phyloP scores from a whole-genome alignment of 2,113 vertebrate species.

The Anguilla rostrata region DNA sequence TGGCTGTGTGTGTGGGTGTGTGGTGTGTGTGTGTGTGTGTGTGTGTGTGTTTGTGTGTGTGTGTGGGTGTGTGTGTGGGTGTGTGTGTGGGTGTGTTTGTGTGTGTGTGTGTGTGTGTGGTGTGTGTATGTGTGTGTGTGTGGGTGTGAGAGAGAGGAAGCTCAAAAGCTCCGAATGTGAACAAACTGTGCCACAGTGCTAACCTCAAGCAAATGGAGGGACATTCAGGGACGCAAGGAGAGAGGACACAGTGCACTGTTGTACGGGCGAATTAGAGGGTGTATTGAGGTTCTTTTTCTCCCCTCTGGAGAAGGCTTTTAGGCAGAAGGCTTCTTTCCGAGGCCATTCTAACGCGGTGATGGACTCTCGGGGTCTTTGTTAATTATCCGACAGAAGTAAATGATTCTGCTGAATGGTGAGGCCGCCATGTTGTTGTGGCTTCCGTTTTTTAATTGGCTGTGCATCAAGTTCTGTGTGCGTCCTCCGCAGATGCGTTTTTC shows the following conservation, averaged over 20 bases:
- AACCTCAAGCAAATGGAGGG: conserved; percentile 23
- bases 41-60: neutral
- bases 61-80: too few relatives aligned
- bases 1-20: too few relatives aligned
- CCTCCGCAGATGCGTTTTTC: conserved; percentile 75
- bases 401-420: conserved; percentile 80
- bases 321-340: conserved; percentile 64
- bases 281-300: conserved; percentile 15
- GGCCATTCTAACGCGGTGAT: conserved; percentile 81
- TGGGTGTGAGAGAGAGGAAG: too few relatives aligned
- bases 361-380: conserved; percentile 87
- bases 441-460: conserved; percentile 80
- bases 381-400: conserved; percentile 77
- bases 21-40: conserved; percentile 20
- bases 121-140: too few relatives aligned
- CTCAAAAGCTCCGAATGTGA: conserved; percentile 38
- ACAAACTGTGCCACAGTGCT: conserved; percentile 47
- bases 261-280: neutral
- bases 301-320: conserved; percentile 65
- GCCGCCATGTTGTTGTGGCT: conserved; percentile 82
- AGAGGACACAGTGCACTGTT: neutral
- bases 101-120: too few relatives aligned
- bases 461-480: conserved; percentile 77
- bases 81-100: too few relatives aligned
- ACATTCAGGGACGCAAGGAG: neutral